Evolutionary conservation across 1,140 invertebrate genomes (phyloP), one percentile per base, ranked within the genome.

Genomic region (Drosophila parvula): DNA sequence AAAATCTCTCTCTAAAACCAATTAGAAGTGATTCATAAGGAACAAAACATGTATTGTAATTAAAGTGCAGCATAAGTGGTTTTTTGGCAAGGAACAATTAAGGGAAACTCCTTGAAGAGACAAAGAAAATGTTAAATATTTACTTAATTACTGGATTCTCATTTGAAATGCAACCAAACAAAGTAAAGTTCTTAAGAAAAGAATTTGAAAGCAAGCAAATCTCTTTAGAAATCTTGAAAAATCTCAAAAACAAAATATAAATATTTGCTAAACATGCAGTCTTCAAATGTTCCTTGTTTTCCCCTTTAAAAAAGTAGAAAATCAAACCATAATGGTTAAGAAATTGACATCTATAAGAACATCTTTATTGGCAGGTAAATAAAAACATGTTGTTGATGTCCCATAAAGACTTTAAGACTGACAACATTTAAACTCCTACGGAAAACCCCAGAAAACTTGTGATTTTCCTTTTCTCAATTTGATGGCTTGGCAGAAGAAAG

Each of bases 21-120:
- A 55, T 55, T 55, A 55, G 34, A n/a, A 14, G 34, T 38, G 51
- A 55, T 55, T 55, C 51, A 55, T 55, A 55, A n/a, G 14, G 34
- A 55, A 55, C 51, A 38, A 55, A 55, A 38, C 51, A 55, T 34
- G 51, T 55, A 55, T 55, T 55, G 51, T 55, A 55, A 55, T 55
- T 55, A 55, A 55, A 55, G 51, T 5, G 8, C 32, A 53, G 18
- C 50, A 53, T 53, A 36, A 36, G 32, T 53, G 50, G 12, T 55
- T 55, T 55, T 53, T 55, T 36, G 32, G 16, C 18, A 18, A 53
- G 0, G 2, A 18, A 16, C 18, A 51, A 9, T 0, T 3, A 34
- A 7, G n/a, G 4, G 22, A 50, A 32, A 4, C 5, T 50, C n/a
- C n/a, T 14, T 4, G 18, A 28, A 10, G 14, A 48, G 5, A 16